Evolutionary conservation across 2,113 vertebrate species (phyloP).

Genomic region (Hyla sarda): DNA sequence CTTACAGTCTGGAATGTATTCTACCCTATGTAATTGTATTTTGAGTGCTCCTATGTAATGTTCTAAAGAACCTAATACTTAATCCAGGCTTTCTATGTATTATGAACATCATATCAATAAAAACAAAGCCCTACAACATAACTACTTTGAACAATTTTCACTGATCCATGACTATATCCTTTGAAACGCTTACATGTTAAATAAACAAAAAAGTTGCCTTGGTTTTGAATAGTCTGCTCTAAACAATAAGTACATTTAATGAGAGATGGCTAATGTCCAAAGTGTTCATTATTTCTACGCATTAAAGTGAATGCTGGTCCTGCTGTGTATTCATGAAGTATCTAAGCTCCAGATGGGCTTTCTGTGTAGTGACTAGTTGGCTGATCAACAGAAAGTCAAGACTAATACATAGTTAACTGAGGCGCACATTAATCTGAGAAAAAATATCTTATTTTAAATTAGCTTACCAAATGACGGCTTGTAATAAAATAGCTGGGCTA

Average conservation of each 20-base stretch:
- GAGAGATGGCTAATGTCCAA: slow-evolving; percentile 42
- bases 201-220: not conserved
- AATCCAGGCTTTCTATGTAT: not conserved
- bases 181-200: slow-evolving; percentile 7
- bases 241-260: slow-evolving; percentile 44
- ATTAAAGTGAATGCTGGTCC: slow-evolving; percentile 32
- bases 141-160: not conserved
- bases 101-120: not conserved
- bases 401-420: slow-evolving; percentile 35
- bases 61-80: not conserved
- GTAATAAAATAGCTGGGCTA: slow-evolving; percentile 17
- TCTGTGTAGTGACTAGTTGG: slow-evolving; percentile 33
- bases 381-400: slow-evolving; percentile 43
- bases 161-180: slow-evolving; percentile 13
- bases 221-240: slow-evolving; percentile 11
- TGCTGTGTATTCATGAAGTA: slow-evolving; percentile 32
- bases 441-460: slow-evolving; percentile 35
- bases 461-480: slow-evolving; percentile 23
- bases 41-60: not conserved
- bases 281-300: slow-evolving; percentile 11
- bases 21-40: not conserved
- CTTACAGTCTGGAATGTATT: not conserved
- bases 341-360: slow-evolving; percentile 47
- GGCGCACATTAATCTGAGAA: not conserved
- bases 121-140: not conserved